These are phyloP conservation scores for Chrysomela aeneicollis DNA, from an alignment of 2,888 invertebrate species.

Conservation along the genomic window DNA sequence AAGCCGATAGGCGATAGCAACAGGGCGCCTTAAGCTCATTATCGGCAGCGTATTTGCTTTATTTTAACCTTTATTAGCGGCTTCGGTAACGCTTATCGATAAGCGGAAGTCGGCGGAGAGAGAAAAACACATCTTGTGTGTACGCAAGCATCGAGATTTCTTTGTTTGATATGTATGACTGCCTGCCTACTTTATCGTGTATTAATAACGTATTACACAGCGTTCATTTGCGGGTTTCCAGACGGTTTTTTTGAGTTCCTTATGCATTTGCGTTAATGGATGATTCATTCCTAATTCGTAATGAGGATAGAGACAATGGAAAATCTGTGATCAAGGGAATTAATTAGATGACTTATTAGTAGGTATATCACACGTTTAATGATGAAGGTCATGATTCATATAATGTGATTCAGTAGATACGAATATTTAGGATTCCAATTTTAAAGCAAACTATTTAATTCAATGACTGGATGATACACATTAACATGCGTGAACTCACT, in stretches of 20 bases:
- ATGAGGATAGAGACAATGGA: conserved; percentile 14
- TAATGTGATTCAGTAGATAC: no score
- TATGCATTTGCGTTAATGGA: conserved; percentile 3
- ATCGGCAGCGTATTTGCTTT: conserved; percentile 47
- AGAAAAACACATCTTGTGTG: conserved; percentile 54
- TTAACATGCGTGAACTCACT: no score
- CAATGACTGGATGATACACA: no score
- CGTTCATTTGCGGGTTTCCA: conserved; percentile 1
- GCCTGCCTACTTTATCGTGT: conserved; percentile 30
- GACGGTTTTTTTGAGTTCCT: conserved; percentile 22
- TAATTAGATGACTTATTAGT: conserved; percentile 19
- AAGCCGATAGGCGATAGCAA: conserved; percentile 53
- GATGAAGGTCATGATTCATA: neutral
- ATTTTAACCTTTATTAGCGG: conserved; percentile 55
- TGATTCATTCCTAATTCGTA: conserved; percentile 5
- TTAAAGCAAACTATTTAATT: no score
- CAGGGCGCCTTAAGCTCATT: conserved; percentile 50
- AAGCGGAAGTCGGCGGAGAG: conserved; percentile 59
- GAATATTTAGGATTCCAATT: no score
- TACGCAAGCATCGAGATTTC: conserved; percentile 57
- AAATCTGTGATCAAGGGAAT: conserved; percentile 4
- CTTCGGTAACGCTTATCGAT: conserved; percentile 54
- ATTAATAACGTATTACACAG: conserved; percentile 24
- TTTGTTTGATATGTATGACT: conserved; percentile 53
- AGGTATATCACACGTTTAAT: neutral